phyloP scores from a whole-genome alignment of 2,888 invertebrate species.

The Caenorhabditis afra region DNA sequence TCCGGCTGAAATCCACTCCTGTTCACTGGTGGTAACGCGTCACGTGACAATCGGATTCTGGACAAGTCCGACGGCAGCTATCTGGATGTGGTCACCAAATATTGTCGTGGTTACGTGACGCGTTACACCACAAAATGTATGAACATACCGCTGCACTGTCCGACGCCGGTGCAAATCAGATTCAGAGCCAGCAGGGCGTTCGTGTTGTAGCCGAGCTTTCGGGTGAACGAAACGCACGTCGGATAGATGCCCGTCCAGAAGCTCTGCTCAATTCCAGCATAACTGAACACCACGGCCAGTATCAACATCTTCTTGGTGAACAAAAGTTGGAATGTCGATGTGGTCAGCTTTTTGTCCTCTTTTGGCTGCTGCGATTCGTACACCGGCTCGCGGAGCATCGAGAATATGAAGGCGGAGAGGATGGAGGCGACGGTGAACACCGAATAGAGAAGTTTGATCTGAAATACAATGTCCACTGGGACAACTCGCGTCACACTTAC shows the following conservation, averaged over 20 bases:
- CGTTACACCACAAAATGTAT: too few species aligned
- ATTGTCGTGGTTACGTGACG: too few species aligned
- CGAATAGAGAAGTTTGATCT: conserved; percentile 86
- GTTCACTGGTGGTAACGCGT: too few species aligned
- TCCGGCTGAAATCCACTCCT: conserved; percentile 59
- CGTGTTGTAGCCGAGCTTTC: conserved; percentile 83
- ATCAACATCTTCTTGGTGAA: conserved; percentile 60
- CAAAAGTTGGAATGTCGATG: conserved; percentile 62
- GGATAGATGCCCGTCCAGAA: conserved; percentile 87
- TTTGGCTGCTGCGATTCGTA: conserved; percentile 23
- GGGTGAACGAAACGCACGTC: conserved; percentile 91
- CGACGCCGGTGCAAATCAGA: conserved; percentile 93
- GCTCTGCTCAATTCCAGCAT: conserved; percentile 60
- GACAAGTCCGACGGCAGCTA: too few species aligned
- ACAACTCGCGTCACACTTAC: conserved; percentile 20
- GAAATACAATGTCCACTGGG: not conserved
- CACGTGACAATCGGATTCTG: not conserved
- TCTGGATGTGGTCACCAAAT: too few species aligned
- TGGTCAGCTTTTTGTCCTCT: conserved; percentile 27
- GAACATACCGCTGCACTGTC: conserved; percentile 89
- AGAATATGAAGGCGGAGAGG: conserved; percentile 85
- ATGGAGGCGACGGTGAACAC: conserved; percentile 86
- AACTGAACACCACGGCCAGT: conserved; percentile 60
- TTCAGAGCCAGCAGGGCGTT: conserved; percentile 88
- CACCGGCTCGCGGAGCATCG: conserved; percentile 78